These are phyloP conservation scores for Scaeva pyrastri DNA, from an alignment of 2,888 invertebrate genomes.

Conservation along the genomic window DNA sequence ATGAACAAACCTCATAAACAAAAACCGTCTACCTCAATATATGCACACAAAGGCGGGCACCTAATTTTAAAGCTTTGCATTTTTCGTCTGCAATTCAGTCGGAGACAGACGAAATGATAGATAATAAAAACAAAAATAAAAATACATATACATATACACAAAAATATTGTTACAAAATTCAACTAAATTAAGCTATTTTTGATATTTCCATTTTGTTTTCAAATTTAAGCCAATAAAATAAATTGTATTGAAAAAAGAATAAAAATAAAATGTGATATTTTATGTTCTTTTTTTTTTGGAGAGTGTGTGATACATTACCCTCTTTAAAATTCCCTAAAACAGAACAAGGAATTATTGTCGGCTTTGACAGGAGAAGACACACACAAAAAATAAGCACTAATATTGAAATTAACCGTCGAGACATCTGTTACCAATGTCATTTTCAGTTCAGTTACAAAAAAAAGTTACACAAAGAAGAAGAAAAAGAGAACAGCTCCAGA, in stretches of 20 bases:
- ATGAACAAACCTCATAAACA: conserved; percentile 45
- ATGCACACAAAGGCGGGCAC: neutral
- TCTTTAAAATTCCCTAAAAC: neutral
- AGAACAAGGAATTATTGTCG: neutral
- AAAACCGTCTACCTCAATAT: conserved; percentile 43
- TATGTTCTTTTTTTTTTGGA: conserved; percentile 15
- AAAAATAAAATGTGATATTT: conserved; percentile 66
- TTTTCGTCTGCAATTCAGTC: conserved; percentile 35
- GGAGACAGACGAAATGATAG: conserved; percentile 28
- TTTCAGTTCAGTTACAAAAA: conserved; percentile 50
- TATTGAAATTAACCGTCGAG: conserved; percentile 54
- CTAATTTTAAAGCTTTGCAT: conserved; percentile 14
- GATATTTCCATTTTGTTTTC: conserved; percentile 51
- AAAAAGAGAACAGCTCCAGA: neutral
- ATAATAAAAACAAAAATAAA: neutral
- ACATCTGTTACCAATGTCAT: conserved; percentile 72
- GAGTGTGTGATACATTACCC: conserved; percentile 4
- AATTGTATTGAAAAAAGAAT: conserved; percentile 21
- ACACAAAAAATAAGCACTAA: conserved; percentile 25
- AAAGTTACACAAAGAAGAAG: conserved; percentile 1
- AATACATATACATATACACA: neutral
- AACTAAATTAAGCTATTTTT: conserved; percentile 57
- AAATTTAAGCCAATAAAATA: conserved; percentile 49
- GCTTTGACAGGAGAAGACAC: conserved; percentile 8
- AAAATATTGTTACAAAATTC: conserved; percentile 64